Base-by-base conservation (phyloP, 2,888 invertebrate species). In the Venusia cambrica region DNA sequence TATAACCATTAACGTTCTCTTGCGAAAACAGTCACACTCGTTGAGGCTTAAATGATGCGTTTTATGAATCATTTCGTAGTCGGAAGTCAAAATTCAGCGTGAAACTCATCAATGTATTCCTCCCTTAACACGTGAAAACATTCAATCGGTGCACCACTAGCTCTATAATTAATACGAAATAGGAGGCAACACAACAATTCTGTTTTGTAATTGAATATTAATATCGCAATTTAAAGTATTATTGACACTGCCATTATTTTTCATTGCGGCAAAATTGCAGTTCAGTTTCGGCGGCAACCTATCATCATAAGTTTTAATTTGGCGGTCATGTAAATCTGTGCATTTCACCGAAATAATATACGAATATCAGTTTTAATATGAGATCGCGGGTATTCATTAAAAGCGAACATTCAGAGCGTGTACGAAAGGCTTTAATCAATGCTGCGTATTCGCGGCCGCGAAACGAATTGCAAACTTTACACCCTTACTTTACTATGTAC, bases 371-470 rank as follows among this genome's bases (percentile, higher is more conserved):
- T 65, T 59, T 63, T 62, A 56, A 62, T 59, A 53, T 45, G 58
- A 57, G 57, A 57, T 57, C 56, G 51, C 38, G 57, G 48, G 56
- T 57, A 62, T 65, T 62, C 64, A 69, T 72, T 67, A 56, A 57
- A 54, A 55, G 49, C 36, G 47, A 51, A 54, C 48, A 64, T 65
- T 64, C 58, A 64, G 68, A 71, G 66, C 71, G 64, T 64, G 57
- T 57, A 62, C 47, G 55, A 60, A 61, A 62, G 60, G 52, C 53
- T 68, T 70, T 72, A 69, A 72, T 72, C 69, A 65, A 67, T 58
- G 63, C 53, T 54, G 52, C 57, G 37, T 48, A 63, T 56, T 56
- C 62, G 57, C 45, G 54, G 54, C 58, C 41, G 54, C 57, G 59
- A 57, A 61, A 57, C 60, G 62, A 59, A 63, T 61, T 57, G 57